Conservation (phyloP, 1,140 invertebrate species). For the Panagrolaimus sp. region DNA sequence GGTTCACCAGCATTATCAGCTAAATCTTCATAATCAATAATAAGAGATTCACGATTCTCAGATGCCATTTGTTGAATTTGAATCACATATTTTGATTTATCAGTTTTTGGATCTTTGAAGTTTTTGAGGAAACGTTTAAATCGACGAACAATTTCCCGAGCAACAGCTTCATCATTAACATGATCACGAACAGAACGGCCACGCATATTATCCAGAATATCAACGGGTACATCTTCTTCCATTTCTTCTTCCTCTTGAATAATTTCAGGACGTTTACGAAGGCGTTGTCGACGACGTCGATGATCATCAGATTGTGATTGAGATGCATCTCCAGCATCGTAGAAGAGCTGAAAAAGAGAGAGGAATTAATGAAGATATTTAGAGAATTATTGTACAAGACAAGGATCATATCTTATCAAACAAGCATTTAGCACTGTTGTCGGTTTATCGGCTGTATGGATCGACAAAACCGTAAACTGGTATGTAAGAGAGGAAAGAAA, state of each 20-base stretch:
- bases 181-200: conserved; percentile 80
- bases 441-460: no score
- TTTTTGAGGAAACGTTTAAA: conserved; percentile 50
- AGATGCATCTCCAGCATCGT: conserved; percentile 67
- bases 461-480: no score
- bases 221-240: conserved; percentile 61
- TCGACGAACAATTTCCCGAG: conserved; percentile 83
- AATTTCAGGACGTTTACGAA: conserved; percentile 65
- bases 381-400: neutral
- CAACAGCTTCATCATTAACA: conserved; percentile 88
- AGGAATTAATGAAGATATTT: no score
- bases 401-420: no score
- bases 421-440: no score
- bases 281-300: conserved; percentile 74
- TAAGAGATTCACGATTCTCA: conserved; percentile 73
- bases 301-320: conserved; percentile 67
- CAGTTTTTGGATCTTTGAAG: conserved; percentile 40
- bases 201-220: conserved; percentile 83
- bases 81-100: conserved; percentile 44
- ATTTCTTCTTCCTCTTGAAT: conserved; percentile 68
- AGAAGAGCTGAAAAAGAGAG: conserved; percentile 57
- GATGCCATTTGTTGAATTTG: conserved; percentile 52
- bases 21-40: conserved; percentile 84
- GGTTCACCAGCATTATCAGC: conserved; percentile 74
- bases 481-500: no score